A percentile compares a stretch with the other conserved stretches of the same genome.
Evolutionary conservation across 2,888 invertebrate species (phyloP).

Genomic region (Spilosoma lubricipeda): DNA sequence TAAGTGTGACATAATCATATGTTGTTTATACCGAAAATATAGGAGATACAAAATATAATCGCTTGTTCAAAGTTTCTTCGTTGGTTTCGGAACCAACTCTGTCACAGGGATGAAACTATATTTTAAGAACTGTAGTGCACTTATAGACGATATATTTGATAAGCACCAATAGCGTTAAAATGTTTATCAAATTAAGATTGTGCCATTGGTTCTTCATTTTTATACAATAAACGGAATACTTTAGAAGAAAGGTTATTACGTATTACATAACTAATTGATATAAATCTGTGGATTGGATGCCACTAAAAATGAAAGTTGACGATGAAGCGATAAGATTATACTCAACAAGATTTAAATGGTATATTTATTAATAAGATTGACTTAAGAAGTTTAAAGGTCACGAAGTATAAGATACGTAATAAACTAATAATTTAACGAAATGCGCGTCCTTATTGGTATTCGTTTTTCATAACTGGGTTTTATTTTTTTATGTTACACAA

Average conservation of each 20-base stretch:
- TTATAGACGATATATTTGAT: too few relatives aligned
- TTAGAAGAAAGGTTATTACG: neutral
- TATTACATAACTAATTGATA: neutral
- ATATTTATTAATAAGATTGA: slow-evolving; percentile 1
- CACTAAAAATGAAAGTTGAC: slow-evolving; percentile 2
- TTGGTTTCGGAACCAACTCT: too few relatives aligned
- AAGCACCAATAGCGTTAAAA: neutral
- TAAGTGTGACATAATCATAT: too few relatives aligned
- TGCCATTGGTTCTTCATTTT: neutral
- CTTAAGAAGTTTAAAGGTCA: neutral
- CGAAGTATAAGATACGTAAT: neutral
- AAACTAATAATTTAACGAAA: neutral
- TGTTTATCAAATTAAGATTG: neutral
- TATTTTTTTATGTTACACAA: too few relatives aligned
- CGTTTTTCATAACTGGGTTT: too few relatives aligned
- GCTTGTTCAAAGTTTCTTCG: too few relatives aligned
- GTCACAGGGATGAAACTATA: too few relatives aligned
- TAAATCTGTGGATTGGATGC: neutral
- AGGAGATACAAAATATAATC: too few relatives aligned
- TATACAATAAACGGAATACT: neutral
- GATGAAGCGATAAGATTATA: neutral
- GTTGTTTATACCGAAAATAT: too few relatives aligned
- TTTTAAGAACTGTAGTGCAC: too few relatives aligned
- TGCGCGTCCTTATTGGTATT: neutral
- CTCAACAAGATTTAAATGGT: neutral